These are phyloP conservation scores for Caenorhabditis briggsae DNA, from an alignment of 1,140 invertebrate species.

Conservation along the genomic window DNA sequence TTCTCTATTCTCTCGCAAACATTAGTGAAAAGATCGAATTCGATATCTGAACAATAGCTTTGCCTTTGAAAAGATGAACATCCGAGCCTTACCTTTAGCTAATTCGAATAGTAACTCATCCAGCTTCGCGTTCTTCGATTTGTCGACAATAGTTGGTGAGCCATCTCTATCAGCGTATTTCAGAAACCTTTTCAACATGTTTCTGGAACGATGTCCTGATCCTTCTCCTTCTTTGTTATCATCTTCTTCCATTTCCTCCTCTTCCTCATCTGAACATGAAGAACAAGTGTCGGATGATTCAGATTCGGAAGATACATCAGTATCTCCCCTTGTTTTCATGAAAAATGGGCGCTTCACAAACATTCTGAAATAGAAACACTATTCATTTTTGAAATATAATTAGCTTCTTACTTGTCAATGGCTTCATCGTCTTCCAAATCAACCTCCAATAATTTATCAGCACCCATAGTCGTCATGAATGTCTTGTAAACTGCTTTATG, in stretches of 20 bases:
- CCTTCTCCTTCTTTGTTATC: background rate
- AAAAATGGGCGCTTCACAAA: slow-evolving; percentile 16
- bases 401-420: background rate
- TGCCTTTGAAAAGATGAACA: background rate
- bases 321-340: background rate
- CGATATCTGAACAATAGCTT: background rate
- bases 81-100: background rate
- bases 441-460: background rate
- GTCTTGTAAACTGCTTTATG: slow-evolving; percentile 21
- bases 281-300: background rate
- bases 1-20: background rate
- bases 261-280: background rate
- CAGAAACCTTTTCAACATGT: background rate
- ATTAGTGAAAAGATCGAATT: background rate
- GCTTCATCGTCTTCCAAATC: slow-evolving; percentile 10
- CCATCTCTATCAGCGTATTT: background rate
- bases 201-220: background rate
- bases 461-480: slow-evolving; percentile 8
- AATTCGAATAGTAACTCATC: background rate
- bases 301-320: background rate
- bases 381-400: no score
- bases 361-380: background rate
- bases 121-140: background rate
- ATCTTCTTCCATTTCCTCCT: background rate
- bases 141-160: background rate